These are phyloP conservation scores for Erynnis tages DNA, from an alignment of 2,888 invertebrate species.

Conservation along the genomic window DNA sequence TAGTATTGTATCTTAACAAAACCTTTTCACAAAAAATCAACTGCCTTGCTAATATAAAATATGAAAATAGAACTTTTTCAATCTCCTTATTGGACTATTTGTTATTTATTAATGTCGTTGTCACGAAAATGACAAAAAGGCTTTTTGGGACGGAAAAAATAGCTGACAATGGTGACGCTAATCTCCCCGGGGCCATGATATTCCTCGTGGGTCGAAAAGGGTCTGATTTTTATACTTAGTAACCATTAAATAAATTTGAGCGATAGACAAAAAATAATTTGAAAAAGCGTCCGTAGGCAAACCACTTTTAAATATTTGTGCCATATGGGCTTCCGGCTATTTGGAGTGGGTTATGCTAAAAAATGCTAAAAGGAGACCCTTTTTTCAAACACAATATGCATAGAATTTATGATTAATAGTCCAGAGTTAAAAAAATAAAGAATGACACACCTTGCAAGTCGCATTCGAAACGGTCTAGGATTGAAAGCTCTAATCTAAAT, in stretches of 20 bases:
- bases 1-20: background rate
- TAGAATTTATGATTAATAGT: conserved; percentile 54
- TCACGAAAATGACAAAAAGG: conserved; percentile 62
- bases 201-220: conserved; percentile 67
- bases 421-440: conserved; percentile 22
- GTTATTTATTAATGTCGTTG: conserved; percentile 75
- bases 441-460: conserved; percentile 35
- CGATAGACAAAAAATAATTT: conserved; percentile 48
- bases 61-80: conserved; percentile 59
- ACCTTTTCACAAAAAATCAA: conserved; percentile 7
- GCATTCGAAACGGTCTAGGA: conserved; percentile 45
- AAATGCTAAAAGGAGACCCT: conserved; percentile 48
- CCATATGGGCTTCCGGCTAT: conserved; percentile 79
- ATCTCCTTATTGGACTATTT: conserved; percentile 58
- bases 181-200: conserved; percentile 67
- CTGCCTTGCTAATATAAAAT: conserved; percentile 39
- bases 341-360: conserved; percentile 78
- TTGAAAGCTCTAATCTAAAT: conserved; percentile 43
- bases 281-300: conserved; percentile 60
- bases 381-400: conserved; percentile 46
- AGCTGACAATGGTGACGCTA: conserved; percentile 69
- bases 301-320: conserved; percentile 78
- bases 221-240: conserved; percentile 70
- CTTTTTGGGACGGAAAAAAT: conserved; percentile 55
- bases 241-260: conserved; percentile 78